Base-by-base conservation (phyloP, 2,113 vertebrate genomes). In the Guaruba guarouba region DNA sequence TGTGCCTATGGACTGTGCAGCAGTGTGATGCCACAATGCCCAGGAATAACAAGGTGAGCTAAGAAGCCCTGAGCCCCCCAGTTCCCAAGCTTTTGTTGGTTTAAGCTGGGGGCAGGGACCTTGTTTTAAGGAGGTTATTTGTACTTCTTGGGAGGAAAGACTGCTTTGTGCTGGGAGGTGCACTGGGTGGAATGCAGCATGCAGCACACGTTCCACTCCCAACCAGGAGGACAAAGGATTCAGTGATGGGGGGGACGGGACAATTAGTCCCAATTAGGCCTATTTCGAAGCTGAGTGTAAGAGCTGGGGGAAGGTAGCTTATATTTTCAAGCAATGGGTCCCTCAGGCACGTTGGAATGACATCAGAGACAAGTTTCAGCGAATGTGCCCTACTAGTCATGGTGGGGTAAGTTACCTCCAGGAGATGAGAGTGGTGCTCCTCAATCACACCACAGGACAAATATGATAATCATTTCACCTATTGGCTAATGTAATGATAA, bases 251-350 rank as follows among this genome's bases (percentile, higher is more conserved):
- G 93, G 92, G 92, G 82, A 49, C 48, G 29, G 28, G n/a, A 96
- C 97, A 97, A 97, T 98, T 97, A 97, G 96, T 93, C 88, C 97
- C 94, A 97, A 98, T 97, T 97, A 98, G 97, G 90, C 97, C 95
- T 96, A 95, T 98, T 98, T 97, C 95, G 69, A 93, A 96, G 95
- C 95, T 95, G 93, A 97, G 95, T 64, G 79, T 86, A 84, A 97
- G 92, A 48, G 81, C 80, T 69, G 88, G 70, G 90, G 94, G 89
- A 89, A 97, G 95, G 94, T 92, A 89, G 84, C 49, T 92, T 46
- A 90, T 82, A 95, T 89, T 66, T 94, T 90, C 54, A 80, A 97
- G 94, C 93, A 69, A n/a, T 13, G 91, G 82, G 93, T 96, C 92
- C 95, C 94, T 93, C 67, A 10, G 76, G 89, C 81, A 61, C 91